phyloP scores from a whole-genome alignment of 2,888 invertebrate species.

The Brachypalpus laphriformis region DNA sequence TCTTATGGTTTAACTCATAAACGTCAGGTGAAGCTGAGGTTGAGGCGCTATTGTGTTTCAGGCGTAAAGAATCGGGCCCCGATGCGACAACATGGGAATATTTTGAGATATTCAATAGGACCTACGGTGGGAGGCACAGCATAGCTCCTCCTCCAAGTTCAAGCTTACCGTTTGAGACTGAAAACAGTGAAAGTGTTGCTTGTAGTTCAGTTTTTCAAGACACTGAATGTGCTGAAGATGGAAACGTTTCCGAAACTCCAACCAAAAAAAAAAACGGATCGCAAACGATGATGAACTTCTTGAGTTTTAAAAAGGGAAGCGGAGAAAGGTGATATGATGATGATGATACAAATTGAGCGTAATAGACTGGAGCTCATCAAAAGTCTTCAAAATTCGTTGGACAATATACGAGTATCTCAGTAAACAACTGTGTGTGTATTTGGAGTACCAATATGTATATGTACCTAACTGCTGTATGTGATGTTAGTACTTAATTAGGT shows the following conservation, averaged over 20 bases:
- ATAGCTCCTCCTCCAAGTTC: neutral
- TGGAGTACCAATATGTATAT: too few relatives aligned
- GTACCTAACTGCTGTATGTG: neutral
- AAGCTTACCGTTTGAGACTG: neutral
- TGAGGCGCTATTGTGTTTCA: too few relatives aligned
- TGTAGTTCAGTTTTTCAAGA: neutral
- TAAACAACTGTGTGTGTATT: too few relatives aligned
- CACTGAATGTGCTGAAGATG: neutral
- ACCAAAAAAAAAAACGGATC: neutral
- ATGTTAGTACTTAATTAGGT: too few relatives aligned
- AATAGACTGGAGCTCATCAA: neutral
- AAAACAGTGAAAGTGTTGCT: neutral
- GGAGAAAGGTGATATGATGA: neutral
- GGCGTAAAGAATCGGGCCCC: too few relatives aligned
- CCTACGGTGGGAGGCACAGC: neutral
- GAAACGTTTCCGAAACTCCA: neutral
- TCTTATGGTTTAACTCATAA: too few relatives aligned
- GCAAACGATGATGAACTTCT: neutral
- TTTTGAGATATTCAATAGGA: neutral
- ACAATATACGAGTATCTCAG: neutral
- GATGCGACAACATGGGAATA: neutral
- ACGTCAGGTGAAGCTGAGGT: too few relatives aligned
- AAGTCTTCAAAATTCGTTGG: neutral
- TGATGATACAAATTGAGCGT: neutral
- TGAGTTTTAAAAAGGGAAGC: neutral